phyloP scores from a whole-genome alignment of 2,888 invertebrate species.

The Nezara viridula region DNA sequence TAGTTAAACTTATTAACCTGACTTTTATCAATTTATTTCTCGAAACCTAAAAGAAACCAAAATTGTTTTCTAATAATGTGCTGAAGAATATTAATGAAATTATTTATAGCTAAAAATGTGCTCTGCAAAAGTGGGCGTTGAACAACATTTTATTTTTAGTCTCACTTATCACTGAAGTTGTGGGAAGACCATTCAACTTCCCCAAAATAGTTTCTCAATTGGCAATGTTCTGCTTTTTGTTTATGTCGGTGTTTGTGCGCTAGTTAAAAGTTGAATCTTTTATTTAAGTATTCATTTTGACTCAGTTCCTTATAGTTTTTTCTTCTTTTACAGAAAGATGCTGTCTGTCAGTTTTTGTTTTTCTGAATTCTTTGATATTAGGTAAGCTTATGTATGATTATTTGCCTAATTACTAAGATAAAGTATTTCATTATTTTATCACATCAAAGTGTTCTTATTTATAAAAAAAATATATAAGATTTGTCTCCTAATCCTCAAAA shows the following conservation, averaged over 20 bases:
- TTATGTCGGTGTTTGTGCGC: neutral
- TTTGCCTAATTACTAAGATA: neutral
- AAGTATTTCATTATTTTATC: neutral
- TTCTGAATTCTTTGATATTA: slow-evolving; percentile 51
- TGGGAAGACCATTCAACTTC: slow-evolving; percentile 57
- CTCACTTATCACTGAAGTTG: slow-evolving; percentile 52
- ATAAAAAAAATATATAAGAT: neutral
- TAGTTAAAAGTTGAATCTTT: neutral
- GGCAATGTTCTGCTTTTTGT: slow-evolving; percentile 50
- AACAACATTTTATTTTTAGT: slow-evolving; percentile 56
- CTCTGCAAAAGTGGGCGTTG: slow-evolving; percentile 5
- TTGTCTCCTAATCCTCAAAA: neutral
- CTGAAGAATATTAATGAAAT: neutral
- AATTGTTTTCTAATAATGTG: neutral
- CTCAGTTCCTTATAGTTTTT: neutral
- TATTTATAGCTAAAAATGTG: slow-evolving; percentile 17
- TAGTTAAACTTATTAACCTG: neutral
- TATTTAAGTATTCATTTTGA: slow-evolving; percentile 11
- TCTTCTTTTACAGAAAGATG: slow-evolving; percentile 57
- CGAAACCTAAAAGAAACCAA: neutral
- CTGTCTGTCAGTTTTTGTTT: slow-evolving; percentile 42
- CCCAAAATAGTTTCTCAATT: slow-evolving; percentile 60
- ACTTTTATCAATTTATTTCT: neutral
- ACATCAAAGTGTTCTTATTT: neutral
- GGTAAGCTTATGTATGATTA: slow-evolving; percentile 27